Evolutionary conservation across 2,888 invertebrate genomes (phyloP).

Genomic region (Lasioglossum leucozonium): DNA sequence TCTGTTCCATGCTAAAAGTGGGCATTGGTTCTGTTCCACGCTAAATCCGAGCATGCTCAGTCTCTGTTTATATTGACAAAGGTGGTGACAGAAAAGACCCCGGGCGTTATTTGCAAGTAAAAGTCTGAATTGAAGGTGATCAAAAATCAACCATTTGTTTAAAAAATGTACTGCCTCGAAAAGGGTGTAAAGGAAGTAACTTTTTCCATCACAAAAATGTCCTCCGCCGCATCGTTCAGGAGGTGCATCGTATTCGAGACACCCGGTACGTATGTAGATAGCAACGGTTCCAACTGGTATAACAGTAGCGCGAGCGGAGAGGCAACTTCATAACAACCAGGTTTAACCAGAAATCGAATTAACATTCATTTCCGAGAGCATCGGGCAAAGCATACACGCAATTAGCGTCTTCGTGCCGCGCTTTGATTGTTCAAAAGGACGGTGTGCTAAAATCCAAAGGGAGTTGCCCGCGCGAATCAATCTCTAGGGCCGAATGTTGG

Average conservation of each 20-base stretch:
- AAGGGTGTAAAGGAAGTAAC: too few relatives aligned
- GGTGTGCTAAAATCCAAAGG: background rate
- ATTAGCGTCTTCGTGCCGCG: background rate
- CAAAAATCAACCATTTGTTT: too few relatives aligned
- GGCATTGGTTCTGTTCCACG: too few relatives aligned
- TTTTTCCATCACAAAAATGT: too few relatives aligned
- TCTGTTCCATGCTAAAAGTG: too few relatives aligned
- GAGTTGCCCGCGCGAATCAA: conserved; percentile 1
- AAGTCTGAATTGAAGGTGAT: too few relatives aligned
- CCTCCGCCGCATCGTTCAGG: too few relatives aligned
- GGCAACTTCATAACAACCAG: conserved; percentile 5
- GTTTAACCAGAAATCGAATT: conserved; percentile 8
- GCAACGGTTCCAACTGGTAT: background rate
- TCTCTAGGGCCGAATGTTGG: background rate
- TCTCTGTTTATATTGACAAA: too few relatives aligned
- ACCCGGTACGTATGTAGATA: background rate
- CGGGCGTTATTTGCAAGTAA: too few relatives aligned
- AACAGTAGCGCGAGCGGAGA: background rate
- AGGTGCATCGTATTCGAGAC: background rate
- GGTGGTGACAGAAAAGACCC: too few relatives aligned
- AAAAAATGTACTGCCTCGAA: too few relatives aligned
- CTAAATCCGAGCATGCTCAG: too few relatives aligned
- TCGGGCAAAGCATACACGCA: background rate
- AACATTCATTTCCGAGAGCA: background rate
- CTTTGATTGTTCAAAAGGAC: background rate